A percentile compares a stretch with the other conserved stretches of the same genome.
Conservation (phyloP, 1,140 invertebrate genomes). For the Adoxophyes honmai region DNA sequence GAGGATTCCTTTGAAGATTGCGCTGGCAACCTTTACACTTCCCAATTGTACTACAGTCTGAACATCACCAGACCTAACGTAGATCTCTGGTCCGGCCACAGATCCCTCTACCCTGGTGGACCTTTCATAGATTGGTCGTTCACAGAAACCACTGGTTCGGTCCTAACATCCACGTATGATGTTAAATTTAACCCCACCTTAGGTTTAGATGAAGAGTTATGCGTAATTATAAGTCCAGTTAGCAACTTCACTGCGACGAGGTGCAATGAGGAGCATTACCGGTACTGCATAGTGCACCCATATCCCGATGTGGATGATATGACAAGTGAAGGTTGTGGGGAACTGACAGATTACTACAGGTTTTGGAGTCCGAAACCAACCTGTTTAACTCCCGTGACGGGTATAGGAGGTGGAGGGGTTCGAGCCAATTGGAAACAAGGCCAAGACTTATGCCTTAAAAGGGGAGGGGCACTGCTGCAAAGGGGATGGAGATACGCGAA, state of each 20-base stretch:
- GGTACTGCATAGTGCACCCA: slow-evolving; percentile 61
- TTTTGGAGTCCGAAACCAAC: slow-evolving; percentile 57
- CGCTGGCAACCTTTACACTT: slow-evolving; percentile 51
- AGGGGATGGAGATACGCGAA: slow-evolving; percentile 66
- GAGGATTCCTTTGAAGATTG: slow-evolving; percentile 53
- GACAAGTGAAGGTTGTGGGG: slow-evolving; percentile 37
- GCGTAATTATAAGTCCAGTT: slow-evolving; percentile 46
- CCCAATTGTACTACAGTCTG: slow-evolving; percentile 40
- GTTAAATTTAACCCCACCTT: slow-evolving; percentile 34
- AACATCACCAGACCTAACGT: slow-evolving; percentile 39
- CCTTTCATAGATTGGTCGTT: slow-evolving; percentile 59
- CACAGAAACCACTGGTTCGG: slow-evolving; percentile 33
- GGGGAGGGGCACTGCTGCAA: slow-evolving; percentile 49
- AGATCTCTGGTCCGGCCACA: slow-evolving; percentile 63
- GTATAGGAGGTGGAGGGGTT: slow-evolving; percentile 40
- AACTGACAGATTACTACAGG: slow-evolving; percentile 36
- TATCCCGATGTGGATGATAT: slow-evolving; percentile 39
- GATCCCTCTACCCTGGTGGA: slow-evolving; percentile 57
- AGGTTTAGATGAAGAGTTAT: slow-evolving; percentile 46
- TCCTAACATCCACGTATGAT: slow-evolving; percentile 35
- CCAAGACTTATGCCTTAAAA: slow-evolving; percentile 49
- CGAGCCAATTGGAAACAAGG: slow-evolving; percentile 64
- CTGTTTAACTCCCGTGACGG: slow-evolving; percentile 40
- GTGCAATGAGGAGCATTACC: slow-evolving; percentile 55
- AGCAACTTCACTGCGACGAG: slow-evolving; percentile 44